These are phyloP conservation scores for Ptychoptera albimana DNA, from an alignment of 2,888 invertebrate genomes.

Conservation along the genomic window DNA sequence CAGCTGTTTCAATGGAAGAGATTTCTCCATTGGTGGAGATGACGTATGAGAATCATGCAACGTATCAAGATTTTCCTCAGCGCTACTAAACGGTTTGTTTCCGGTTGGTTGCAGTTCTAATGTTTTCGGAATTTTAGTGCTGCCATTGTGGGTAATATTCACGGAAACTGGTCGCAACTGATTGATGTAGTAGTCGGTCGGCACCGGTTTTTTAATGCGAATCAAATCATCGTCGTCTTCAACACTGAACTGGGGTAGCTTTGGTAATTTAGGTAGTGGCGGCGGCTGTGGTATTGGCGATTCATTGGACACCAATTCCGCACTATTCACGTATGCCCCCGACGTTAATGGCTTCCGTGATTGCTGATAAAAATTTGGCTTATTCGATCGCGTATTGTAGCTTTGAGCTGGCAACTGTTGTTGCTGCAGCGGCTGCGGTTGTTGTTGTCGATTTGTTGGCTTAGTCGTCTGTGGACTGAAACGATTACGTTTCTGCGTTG, in stretches of 20 bases:
- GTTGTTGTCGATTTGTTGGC: slow-evolving; percentile 13
- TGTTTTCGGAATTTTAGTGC: slow-evolving; percentile 11
- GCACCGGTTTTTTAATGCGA: not conserved
- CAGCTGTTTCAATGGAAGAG: no score
- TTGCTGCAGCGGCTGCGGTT: slow-evolving; percentile 23
- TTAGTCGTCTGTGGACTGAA: slow-evolving; percentile 4
- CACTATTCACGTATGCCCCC: not conserved
- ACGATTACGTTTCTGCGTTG: slow-evolving; percentile 8
- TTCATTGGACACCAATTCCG: slow-evolving; percentile 1
- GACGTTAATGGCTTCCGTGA: slow-evolving; percentile 8
- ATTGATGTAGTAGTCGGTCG: not conserved
- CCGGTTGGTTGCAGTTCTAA: not conserved
- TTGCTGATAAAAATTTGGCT: not conserved
- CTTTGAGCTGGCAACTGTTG: slow-evolving; percentile 8
- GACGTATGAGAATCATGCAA: not conserved
- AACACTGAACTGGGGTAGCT: not conserved
- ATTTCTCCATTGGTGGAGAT: not conserved
- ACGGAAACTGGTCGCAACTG: not conserved
- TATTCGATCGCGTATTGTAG: not conserved
- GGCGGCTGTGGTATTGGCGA: slow-evolving; percentile 4
- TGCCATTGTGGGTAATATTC: slow-evolving; percentile 17
- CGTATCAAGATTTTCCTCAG: not conserved
- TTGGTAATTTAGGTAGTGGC: slow-evolving; percentile 8
- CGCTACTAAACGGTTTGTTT: not conserved
- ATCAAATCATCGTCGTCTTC: no score